These are phyloP conservation scores for Muscina levida DNA, from an alignment of 2,888 invertebrate genomes.

Conservation along the genomic window DNA sequence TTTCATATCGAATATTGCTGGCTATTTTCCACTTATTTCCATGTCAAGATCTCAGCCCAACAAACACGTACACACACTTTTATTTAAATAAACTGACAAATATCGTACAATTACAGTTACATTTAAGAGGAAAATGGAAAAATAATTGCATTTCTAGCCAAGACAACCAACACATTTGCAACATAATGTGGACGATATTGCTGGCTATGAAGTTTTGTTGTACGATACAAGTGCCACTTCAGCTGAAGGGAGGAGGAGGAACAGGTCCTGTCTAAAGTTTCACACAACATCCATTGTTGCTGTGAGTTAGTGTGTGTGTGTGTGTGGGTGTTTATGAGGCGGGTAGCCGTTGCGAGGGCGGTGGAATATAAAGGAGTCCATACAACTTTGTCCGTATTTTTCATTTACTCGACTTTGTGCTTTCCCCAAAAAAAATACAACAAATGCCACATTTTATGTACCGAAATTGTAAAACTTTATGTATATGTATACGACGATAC, in stretches of 20 bases:
- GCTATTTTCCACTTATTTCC: too few relatives aligned
- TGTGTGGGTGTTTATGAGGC: not conserved
- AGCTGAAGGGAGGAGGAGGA: not conserved
- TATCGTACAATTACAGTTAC: not conserved
- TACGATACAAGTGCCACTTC: conserved; percentile 22
- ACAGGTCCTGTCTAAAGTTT: not conserved
- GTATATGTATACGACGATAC: not conserved
- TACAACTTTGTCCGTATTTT: conserved; percentile 32
- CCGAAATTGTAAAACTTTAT: conserved; percentile 20
- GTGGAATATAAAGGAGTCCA: not conserved
- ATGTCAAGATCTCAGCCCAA: too few relatives aligned
- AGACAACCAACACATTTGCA: conserved; percentile 14
- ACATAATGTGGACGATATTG: conserved; percentile 17
- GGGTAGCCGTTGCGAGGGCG: not conserved
- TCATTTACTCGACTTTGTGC: conserved; percentile 24
- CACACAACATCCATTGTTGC: not conserved
- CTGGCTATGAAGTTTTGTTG: not conserved
- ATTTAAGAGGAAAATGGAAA: conserved; percentile 3
- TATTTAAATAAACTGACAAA: conserved; percentile 4
- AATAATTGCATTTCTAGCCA: conserved; percentile 26
- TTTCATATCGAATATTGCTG: too few relatives aligned
- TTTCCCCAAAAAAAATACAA: not conserved
- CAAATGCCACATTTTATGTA: conserved; percentile 33
- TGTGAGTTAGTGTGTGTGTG: too few relatives aligned
- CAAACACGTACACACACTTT: not conserved